A percentile compares a stretch with the other conserved stretches of the same genome.
Conservation (phyloP, 92 coral and sea anemone genomes). For the Actinostola sp. region DNA sequence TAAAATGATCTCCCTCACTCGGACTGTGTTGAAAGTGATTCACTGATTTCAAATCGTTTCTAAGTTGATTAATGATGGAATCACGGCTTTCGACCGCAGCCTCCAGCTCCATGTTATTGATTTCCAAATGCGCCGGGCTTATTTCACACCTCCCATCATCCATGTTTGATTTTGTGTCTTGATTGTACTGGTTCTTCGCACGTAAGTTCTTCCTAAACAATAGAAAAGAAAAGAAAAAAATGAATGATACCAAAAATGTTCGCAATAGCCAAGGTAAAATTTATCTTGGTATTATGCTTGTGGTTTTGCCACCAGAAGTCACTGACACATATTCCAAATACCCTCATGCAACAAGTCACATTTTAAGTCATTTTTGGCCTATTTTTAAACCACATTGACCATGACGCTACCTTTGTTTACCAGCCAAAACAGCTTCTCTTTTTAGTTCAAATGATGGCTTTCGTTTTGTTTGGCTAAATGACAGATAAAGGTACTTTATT, state of each 20-base stretch:
- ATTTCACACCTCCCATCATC: conserved; percentile 21
- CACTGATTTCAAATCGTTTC: conserved; percentile 55
- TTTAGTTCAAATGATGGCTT: not conserved
- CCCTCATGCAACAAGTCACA: not conserved
- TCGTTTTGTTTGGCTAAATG: too few species aligned
- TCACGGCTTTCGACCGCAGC: conserved; percentile 77
- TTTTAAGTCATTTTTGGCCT: not conserved
- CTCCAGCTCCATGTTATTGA: conserved; percentile 76
- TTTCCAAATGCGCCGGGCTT: conserved; percentile 42
- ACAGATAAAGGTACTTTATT: too few species aligned
- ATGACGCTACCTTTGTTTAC: conserved; percentile 30
- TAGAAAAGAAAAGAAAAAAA: not conserved
- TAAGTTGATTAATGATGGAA: conserved; percentile 48
- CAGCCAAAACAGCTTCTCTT: conserved; percentile 3
- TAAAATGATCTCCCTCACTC: conserved; percentile 24
- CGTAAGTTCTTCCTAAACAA: not conserved
- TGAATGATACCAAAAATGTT: not conserved
- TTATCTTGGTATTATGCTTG: not conserved
- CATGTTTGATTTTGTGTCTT: conserved; percentile 11
- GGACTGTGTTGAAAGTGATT: conserved; percentile 35
- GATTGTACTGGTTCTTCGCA: conserved; percentile 3
- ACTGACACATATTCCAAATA: not conserved
- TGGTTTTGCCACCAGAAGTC: conserved; percentile 28
- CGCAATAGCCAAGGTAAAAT: not conserved
- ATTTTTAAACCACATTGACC: conserved; percentile 24